phyloP scores from a whole-genome alignment of 2,113 vertebrate genomes.

The Coptodon bakossiorum region DNA sequence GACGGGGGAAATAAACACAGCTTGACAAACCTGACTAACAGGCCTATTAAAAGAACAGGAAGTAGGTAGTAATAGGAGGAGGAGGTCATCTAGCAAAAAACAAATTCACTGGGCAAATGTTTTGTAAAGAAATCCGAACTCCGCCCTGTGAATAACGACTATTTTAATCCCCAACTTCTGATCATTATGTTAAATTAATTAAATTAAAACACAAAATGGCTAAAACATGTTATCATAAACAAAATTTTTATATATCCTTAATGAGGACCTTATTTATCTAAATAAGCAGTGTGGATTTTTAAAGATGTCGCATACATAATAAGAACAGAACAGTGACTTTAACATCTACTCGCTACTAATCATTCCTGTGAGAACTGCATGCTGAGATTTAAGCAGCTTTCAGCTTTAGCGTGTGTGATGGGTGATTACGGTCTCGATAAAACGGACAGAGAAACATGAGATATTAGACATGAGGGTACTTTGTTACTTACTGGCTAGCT shows the following conservation, averaged over 20 bases:
- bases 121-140: not conserved
- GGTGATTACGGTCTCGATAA: not conserved
- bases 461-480: not conserved
- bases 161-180: not conserved
- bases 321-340: not conserved
- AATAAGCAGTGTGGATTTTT: not conserved
- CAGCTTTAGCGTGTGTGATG: not conserved
- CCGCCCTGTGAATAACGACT: not conserved
- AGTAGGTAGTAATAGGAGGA: not conserved
- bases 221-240: not conserved
- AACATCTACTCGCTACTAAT: not conserved
- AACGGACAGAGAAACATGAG: not conserved
- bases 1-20: not conserved
- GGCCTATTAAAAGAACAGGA: not conserved
- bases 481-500: slow-evolving; percentile 89
- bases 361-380: not conserved
- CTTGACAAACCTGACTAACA: not conserved
- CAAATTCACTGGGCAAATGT: not conserved
- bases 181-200: not conserved
- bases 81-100: not conserved
- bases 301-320: not conserved
- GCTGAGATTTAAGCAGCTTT: not conserved
- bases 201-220: not conserved
- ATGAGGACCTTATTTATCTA: not conserved
- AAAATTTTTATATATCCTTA: not conserved